These are phyloP conservation scores for Drosophila anomelani DNA, from an alignment of 2,888 invertebrate species.

Conservation along the genomic window DNA sequence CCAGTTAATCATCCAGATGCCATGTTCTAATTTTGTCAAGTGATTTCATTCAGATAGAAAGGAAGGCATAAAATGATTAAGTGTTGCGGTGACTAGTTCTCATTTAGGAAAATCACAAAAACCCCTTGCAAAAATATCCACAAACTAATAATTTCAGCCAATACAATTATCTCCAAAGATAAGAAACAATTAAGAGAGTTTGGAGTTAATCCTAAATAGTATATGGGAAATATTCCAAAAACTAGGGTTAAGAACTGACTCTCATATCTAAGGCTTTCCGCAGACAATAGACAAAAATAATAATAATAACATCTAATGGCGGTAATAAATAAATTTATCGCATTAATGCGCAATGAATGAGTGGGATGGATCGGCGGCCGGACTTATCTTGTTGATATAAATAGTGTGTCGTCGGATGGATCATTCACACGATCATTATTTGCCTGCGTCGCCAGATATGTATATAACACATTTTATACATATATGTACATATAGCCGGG, in stretches of 20 bases:
- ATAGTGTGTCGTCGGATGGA: conserved; percentile 17
- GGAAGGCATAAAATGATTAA: not conserved
- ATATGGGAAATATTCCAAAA: not conserved
- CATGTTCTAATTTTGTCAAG: conserved; percentile 2
- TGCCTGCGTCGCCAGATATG: conserved; percentile 1
- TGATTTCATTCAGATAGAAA: conserved; percentile 11
- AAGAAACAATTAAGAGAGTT: not conserved
- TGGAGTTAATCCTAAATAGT: not conserved
- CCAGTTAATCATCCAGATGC: not conserved
- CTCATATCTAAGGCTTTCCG: not conserved
- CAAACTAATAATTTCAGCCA: not conserved
- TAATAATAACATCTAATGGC: conserved; percentile 51
- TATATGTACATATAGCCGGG: not conserved
- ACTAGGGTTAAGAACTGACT: not conserved
- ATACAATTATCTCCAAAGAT: not conserved
- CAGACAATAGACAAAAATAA: conserved; percentile 32
- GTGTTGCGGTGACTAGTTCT: not conserved
- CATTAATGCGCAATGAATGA: conserved; percentile 63
- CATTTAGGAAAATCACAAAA: not conserved
- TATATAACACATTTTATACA: not conserved
- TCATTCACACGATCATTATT: conserved; percentile 44
- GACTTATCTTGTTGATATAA: conserved; percentile 42
- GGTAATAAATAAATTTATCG: conserved; percentile 67
- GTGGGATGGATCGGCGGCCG: conserved; percentile 27
- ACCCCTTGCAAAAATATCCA: not conserved